Conservation (phyloP, 1,140 invertebrate genomes). For the Drosophila nigrodunni region DNA sequence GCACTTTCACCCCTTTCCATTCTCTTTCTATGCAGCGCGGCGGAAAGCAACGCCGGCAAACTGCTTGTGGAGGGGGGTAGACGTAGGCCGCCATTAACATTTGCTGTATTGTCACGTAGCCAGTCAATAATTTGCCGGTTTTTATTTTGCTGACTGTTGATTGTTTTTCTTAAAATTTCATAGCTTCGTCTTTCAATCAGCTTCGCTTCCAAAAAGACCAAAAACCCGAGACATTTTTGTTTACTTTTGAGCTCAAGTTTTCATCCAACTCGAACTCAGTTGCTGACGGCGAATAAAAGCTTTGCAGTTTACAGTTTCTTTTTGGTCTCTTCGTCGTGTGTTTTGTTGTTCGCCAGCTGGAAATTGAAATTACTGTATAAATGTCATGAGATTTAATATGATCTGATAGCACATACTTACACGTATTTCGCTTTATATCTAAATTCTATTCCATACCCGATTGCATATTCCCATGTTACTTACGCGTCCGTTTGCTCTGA, state of each 20-base stretch:
- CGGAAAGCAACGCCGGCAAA: constrained; percentile 13
- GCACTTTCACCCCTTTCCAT: constrained; percentile 33
- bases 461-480: constrained; percentile 8
- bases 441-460: constrained; percentile 3
- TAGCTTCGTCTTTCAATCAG: constrained; percentile 24
- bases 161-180: constrained; percentile 18
- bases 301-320: constrained; percentile 6
- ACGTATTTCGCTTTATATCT: not conserved
- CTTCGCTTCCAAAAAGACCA: constrained; percentile 11
- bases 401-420: not conserved
- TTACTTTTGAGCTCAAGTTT: constrained; percentile 27
- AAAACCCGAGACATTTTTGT: constrained; percentile 11
- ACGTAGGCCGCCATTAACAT: constrained; percentile 46
- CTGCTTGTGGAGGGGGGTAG: constrained; percentile 26
- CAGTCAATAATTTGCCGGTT: constrained; percentile 42
- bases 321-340: not conserved
- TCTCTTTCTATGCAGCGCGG: not conserved
- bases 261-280: constrained; percentile 1
- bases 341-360: constrained; percentile 1
- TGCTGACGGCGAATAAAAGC: constrained; percentile 17
- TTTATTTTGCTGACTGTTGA: constrained; percentile 46
- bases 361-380: constrained; percentile 5
- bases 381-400: not conserved
- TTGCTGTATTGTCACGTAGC: constrained; percentile 65
- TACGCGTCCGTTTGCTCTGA: not conserved